Evolutionary conservation across 2,888 invertebrate species (phyloP), one percentile per base, ranked within the genome.

Genomic region (Amiota mariae): DNA sequence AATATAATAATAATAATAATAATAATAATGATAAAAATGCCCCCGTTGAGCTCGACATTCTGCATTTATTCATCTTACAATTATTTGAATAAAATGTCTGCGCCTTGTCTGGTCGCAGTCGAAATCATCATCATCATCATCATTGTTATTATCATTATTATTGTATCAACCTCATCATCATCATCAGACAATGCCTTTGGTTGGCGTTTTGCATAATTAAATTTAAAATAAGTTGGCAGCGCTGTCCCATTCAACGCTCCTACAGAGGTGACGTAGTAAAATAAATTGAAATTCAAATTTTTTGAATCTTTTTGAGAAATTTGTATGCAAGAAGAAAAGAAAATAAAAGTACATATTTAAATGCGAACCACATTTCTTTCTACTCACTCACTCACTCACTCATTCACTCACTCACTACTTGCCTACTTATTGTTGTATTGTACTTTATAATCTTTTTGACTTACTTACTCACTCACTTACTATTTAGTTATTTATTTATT

Each of bases 41-140:
- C 36, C 2, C 6, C 36, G 1, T 36, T 4, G 36, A 36, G 36
- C 36, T 36, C 36, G 36, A 36, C 36, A 36, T n/a, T 66, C 24
- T 59, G 59, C 59, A 66, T 66, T 18, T 48, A 66, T 66, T 66
- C 66, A 66, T 66, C 66, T 66, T 49, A 36, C 36, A 66, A 66
- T 66, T 66, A 66, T 66, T 47, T 51, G 51, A 51, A 59, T 59
- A 54, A 54, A 66, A n/a, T 24, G 84, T 84, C 86, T 84, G 84
- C 82, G 75, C 78, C 82, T 82, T 86, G 84, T 84, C 86, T 84
- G 85, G 85, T 18, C 15, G 20, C n/a, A 59, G 2, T 18, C 59
- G 9, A 59, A 15, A 11, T 12, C 36, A n/a, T 13, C 63, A 12
- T 12, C 63, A 10, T 10, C 63, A 1, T 8, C 46, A 10, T 8